Base-by-base conservation (phyloP, 2,113 vertebrate species). In the Salvelinus fontinalis region DNA sequence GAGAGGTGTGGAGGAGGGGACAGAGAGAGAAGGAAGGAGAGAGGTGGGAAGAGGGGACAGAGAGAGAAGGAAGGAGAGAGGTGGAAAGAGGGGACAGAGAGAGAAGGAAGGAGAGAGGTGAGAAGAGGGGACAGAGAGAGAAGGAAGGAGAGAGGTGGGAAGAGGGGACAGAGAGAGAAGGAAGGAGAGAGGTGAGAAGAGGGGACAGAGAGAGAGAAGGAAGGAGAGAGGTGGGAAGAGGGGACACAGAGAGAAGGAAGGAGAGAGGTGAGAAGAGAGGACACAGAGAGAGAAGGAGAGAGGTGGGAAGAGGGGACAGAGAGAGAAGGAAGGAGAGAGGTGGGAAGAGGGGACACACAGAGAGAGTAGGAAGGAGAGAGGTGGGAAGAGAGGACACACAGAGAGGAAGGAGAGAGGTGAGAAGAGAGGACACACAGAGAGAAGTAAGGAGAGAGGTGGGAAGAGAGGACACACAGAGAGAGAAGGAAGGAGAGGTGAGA, bases 301-400 rank as follows among this genome's bases (percentile, higher is more conserved):
- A 34, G 66, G 24, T n/a, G 22, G n/a, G 8, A 20, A 9, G 59
- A 62, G 59, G 11, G 4, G 27, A 27, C 27, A 27, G 2, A 13
- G 60, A 66, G 62, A 26, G 2, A 13, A n/a, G n/a, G n/a, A n/a
- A n/a, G n/a, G 27, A 75, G 14, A 29, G 39, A 0, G 49, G 76
- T 73, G 65, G 39, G 48, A 73, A 83, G 71, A 48, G 66, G 75
- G 49, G 8, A 78, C n/a, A n/a, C n/a, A n/a, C n/a, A n/a, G n/a
- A n/a, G n/a, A n/a, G n/a, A n/a, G n/a, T n/a, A n/a, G n/a, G n/a
- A n/a, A 7, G 12, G 27, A 24, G 51, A 54, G 24, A 51, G 24
- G 18, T 26, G 4, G 4, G 6, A 44, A 71, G 70, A 54, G 22
- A 5, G 22, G 9, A 31, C 6, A 24, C 16, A 66, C 4, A 5